These are phyloP conservation scores for Loriculus beryllinus DNA, from an alignment of 2,797 vertebrate genomes.

Conservation along the genomic window DNA sequence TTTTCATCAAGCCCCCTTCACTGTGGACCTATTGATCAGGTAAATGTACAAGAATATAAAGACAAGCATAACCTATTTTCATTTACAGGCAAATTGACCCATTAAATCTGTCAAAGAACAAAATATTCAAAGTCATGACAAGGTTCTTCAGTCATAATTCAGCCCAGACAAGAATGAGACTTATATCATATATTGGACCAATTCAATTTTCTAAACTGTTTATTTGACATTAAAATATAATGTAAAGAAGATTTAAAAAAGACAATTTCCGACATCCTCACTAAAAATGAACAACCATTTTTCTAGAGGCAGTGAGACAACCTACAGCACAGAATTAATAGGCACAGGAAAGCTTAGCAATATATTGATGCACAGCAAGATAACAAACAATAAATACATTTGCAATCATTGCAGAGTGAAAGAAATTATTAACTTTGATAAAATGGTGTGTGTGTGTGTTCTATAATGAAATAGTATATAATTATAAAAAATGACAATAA, in stretches of 20 bases:
- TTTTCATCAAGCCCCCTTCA: background rate
- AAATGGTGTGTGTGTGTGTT: background rate
- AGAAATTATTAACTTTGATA: constrained; percentile 31
- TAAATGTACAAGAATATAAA: background rate
- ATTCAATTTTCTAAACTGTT: background rate
- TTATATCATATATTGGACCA: background rate
- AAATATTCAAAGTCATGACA: constrained; percentile 3
- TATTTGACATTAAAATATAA: background rate
- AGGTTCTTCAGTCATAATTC: background rate
- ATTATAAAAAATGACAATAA: constrained; percentile 10
- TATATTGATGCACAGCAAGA: background rate
- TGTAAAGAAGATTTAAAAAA: background rate
- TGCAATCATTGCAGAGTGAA: background rate
- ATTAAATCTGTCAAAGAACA: background rate
- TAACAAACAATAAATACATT: background rate
- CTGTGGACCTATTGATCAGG: background rate
- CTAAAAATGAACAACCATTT: background rate
- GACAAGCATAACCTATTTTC: background rate
- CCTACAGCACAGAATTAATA: background rate
- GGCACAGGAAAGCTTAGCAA: background rate
- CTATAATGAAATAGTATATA: background rate
- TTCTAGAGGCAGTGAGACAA: background rate
- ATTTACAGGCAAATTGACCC: constrained; percentile 14
- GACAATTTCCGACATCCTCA: background rate
- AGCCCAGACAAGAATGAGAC: background rate